Base-by-base conservation (phyloP, 2,888 invertebrate species). In the Eilema caniola region DNA sequence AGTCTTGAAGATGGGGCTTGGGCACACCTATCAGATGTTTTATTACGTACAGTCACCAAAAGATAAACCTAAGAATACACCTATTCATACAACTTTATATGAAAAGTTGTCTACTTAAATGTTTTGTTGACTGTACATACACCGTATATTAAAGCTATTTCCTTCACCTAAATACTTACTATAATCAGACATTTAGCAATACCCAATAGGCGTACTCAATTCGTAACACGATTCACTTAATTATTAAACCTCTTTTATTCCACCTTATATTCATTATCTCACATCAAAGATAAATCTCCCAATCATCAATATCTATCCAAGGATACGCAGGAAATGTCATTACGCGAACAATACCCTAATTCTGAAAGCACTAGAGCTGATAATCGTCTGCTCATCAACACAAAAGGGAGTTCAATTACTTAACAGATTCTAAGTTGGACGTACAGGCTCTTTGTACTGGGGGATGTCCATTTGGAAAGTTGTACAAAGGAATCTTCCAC, bases 381-480 rank as follows among this genome's bases (percentile, higher is more conserved):
- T 79, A 80, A 81, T 84, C 77, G 85, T 33, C n/a, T 75, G 73
- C 69, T 79, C 72, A 79, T 78, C 67, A 65, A 71, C 57, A 83
- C 83, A 83, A 83, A 83, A 79, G 72, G 72, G 63, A 71, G 76
- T 80, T 82, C 85, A 85, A 85, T 85, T 85, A 85, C 86, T 85
- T 84, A 85, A 81, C 77, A 80, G 81, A 80, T 80, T 77, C 77
- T 78, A 82, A 83, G 75, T 84, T 82, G 65, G 73, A 76, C 76
- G 79, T 79, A 80, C 74, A 70, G 76, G 71, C 77, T 80, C 85
- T 83, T 84, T 83, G 83, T 76, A 75, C 37, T 59, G 66, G 31
- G 67, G 76, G 83, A 83, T 85, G 85, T 82, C 83, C 85, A 83
- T 84, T 84, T 83, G 66, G 77, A 77, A 84, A 82, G 78, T 83